Evolutionary conservation across 53 echinoderm and acorn worm species (phyloP), one percentile per base, ranked within the genome.

Genomic region (Arbacia lixula): DNA sequence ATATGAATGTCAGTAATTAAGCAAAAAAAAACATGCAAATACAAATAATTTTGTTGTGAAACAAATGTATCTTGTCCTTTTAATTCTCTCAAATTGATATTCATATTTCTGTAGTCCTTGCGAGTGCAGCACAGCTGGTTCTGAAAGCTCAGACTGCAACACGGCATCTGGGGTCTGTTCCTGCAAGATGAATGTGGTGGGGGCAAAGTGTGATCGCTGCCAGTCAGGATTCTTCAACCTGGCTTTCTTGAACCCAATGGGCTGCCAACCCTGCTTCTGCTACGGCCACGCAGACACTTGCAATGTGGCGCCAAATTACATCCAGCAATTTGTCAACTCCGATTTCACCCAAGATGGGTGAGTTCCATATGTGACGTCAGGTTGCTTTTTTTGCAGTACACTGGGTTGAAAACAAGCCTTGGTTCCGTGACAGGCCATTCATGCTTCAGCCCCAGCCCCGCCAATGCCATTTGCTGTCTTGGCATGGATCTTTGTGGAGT

Each of bases 241-340:
- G 5, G 71, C 82, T 21, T 9, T 43, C 12, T 28, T 54, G 12
- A 94, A 99, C 33, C 85, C 88, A 31, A 37, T 61, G 50, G 99
- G 94, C 19, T 99, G 99, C 66, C 99, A 99, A 65, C 76, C 79
- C 3, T 99, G 99, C 61, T 99, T 94, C 83, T 99, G 99, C 67
- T 92, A 84, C 41, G 81, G 86, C 27, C 99, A 99, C 63, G 86
- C 88, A 11, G 19, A 39, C 25, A 73, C 81, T 22, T 99, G 99
- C 83, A 76, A 80, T 12, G 39, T 71, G 16, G 92, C 99, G 5
- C 84, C 91, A 33, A 87, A 86, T 57, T 94, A 86, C 53, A 83
- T 92, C 3, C 77, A 86, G 32, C 76, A 89, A 3, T 58, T 36
- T 12, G 60, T 99, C 30, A 78, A 53, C 3, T 73, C 85, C 33